Evolutionary conservation across 2,888 invertebrate species (phyloP).

Genomic region (Epiblema foenella): DNA sequence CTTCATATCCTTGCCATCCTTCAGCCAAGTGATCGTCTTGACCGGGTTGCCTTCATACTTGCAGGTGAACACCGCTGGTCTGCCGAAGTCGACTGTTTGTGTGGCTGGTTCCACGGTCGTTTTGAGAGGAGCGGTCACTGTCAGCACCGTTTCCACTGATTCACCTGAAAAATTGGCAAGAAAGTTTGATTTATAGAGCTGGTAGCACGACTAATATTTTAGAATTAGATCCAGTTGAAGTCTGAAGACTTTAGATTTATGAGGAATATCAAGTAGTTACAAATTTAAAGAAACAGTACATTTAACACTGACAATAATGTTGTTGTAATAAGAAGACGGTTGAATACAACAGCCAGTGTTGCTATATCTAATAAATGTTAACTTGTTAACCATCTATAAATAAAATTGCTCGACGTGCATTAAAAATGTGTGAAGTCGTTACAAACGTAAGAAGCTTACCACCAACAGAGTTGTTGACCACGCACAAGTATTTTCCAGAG

Average conservation of each 20-base stretch:
- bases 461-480: conserved; percentile 97
- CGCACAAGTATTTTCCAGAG: conserved; percentile 97
- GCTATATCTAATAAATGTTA: too few relatives aligned
- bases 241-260: background rate
- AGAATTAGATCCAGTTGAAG: background rate
- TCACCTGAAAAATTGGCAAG: conserved; percentile 87
- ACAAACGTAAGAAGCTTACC: conserved; percentile 71
- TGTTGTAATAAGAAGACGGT: too few relatives aligned
- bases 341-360: too few relatives aligned
- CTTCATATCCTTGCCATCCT: conserved; percentile 94
- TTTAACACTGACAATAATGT: background rate
- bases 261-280: background rate
- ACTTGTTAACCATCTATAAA: too few relatives aligned
- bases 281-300: background rate
- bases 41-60: conserved; percentile 96
- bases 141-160: conserved; percentile 95
- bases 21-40: conserved; percentile 95
- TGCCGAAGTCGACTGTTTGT: conserved; percentile 97
- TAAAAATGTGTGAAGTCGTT: background rate
- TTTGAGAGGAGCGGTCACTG: conserved; percentile 95
- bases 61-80: conserved; percentile 96
- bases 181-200: background rate
- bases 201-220: background rate
- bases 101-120: conserved; percentile 95
- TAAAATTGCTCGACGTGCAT: conserved; percentile 19